These are phyloP conservation scores for Heliothis virescens DNA, from an alignment of 1,140 invertebrate species.

Conservation along the genomic window DNA sequence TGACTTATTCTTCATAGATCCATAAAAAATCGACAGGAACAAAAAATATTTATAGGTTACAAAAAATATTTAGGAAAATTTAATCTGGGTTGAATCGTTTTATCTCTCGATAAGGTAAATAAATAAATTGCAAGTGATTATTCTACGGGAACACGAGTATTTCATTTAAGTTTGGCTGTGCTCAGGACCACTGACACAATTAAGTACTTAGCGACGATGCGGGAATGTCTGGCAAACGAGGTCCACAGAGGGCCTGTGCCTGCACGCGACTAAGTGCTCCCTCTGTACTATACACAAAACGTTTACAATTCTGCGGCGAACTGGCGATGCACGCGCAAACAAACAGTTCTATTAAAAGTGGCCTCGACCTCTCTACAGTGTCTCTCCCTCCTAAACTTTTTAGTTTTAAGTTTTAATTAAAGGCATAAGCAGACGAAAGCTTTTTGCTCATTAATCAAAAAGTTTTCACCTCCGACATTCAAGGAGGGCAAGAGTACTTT, in stretches of 20 bases:
- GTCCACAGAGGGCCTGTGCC: conserved; percentile 32
- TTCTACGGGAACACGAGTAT: conserved; percentile 50
- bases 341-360: conserved; percentile 35
- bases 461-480: conserved; percentile 46
- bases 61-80: not conserved
- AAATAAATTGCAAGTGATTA: conserved; percentile 36
- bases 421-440: conserved; percentile 49
- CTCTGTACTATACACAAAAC: conserved; percentile 40
- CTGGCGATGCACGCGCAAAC: conserved; percentile 30
- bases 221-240: conserved; percentile 44
- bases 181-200: conserved; percentile 58
- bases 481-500: conserved; percentile 44
- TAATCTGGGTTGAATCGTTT: not conserved
- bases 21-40: not conserved
- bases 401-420: conserved; percentile 50
- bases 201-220: conserved; percentile 61
- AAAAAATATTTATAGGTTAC: not conserved
- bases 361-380: not conserved
- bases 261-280: conserved; percentile 40
- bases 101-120: conserved; percentile 25
- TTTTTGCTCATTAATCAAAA: conserved; percentile 52
- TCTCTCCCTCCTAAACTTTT: conserved; percentile 9
- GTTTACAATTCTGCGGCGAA: conserved; percentile 31
- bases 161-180: conserved; percentile 59
- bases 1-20: conserved; percentile 3